Base-by-base conservation (phyloP, 2,797 vertebrate species). In the Helarctos malayanus region DNA sequence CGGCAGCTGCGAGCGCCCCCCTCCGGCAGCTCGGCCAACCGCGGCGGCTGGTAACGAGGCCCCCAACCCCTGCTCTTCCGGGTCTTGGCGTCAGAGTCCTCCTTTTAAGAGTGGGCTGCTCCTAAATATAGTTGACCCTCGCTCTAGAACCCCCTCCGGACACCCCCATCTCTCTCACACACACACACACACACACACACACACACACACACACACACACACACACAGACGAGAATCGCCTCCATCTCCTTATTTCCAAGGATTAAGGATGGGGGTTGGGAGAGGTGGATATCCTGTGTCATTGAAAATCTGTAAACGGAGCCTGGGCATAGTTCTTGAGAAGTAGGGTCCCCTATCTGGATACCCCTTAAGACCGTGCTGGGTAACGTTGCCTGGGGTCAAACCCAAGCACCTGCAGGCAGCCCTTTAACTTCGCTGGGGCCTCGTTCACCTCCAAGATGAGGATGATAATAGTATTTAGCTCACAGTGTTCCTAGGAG, bases 41-140 rank as follows among this genome's bases (percentile, higher is more conserved):
- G 78, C 61, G 61, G 91, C 82, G 82, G 92, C 85, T 88, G 85
- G 93, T 91, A 92, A 92, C 47, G 1, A 47, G 65, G 35, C 13
- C 47, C 69, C 32, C 45, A n/a, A 8, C 14, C 7, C 27, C 10
- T 0, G 84, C 94, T 94, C 82, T 91, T 3, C 12, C 27, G 10
- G 12, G n/a, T 41, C 90, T 59, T 54, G 54, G 38, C 35, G 12
- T 45, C 89, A 52, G 52, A 75, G 41, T 32, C 68, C 23, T 35
- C 41, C 41, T 54, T 57, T 73, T 71, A 84, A 94, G 38, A 83
- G 57, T 47, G 25, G 71, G 5, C 38, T 68, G 65, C 14, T 49
- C 52, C n/a, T 25, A 68, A 54, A 75, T n/a, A 81, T 11, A n/a
- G 8, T 18, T n/a, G 41, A 52, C 52, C n/a, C 19, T 14, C 54